Evolutionary conservation across 2,797 vertebrate genomes (phyloP).

Genomic region (Lacerta agilis): DNA sequence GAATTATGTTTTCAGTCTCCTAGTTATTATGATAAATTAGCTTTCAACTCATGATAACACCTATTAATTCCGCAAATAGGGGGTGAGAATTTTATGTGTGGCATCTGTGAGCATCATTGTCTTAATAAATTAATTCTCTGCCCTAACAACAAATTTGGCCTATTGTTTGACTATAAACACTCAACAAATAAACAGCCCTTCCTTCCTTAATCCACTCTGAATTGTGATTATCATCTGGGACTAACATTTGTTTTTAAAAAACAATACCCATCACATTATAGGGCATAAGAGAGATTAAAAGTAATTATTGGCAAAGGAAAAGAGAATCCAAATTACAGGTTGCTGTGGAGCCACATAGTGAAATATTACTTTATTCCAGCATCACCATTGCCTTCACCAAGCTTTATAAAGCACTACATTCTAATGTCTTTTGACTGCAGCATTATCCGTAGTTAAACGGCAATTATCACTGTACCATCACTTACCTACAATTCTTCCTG

Average conservation of each 20-base stretch:
- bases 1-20: not conserved
- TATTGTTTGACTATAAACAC: conserved; percentile 4
- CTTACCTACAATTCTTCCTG: conserved; percentile 38
- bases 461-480: conserved; percentile 40
- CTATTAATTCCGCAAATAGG: not conserved
- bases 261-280: not conserved
- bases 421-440: conserved; percentile 20
- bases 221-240: not conserved
- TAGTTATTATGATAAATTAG: not conserved
- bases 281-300: conserved; percentile 38
- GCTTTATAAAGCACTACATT: conserved; percentile 30
- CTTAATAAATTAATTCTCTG: conserved; percentile 1
- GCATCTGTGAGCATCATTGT: not conserved
- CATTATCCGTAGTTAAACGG: conserved; percentile 43
- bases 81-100: not conserved
- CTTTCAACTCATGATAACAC: not conserved
- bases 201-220: not conserved
- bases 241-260: not conserved
- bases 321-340: conserved; percentile 38
- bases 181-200: not conserved
- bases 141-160: conserved; percentile 23
- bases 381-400: not conserved
- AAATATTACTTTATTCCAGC: conserved; percentile 30
- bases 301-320: conserved; percentile 29
- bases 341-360: conserved; percentile 4